Base-by-base conservation (phyloP, 2,888 invertebrate genomes). In the Pheosia tremula region DNA sequence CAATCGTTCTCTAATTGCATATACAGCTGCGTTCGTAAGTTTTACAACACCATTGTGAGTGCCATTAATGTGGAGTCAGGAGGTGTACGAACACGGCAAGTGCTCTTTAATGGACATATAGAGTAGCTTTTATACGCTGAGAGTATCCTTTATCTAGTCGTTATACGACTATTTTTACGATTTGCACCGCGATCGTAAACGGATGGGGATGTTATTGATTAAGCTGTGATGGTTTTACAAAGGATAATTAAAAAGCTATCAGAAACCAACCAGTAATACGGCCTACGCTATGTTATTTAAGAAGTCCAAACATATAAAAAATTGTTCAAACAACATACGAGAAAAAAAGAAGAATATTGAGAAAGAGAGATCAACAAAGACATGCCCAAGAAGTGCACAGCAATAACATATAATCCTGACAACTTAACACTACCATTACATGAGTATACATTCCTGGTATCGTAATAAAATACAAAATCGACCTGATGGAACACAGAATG, bases 151-250 rank as follows among this genome's bases (percentile, higher is more conserved):
- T 67, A 77, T 77, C 62, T 62, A 54, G 56, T 64, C 66, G 64
- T 74, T 59, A 62, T 58, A 61, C 61, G 64, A 50, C 59, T 58
- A 60, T 57, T 67, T 71, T 69, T 75, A 69, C 69, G 64, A 60
- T 66, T 45, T 56, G 38, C 52, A 56, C 39, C n/a, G 43, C 52
- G 56, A 45, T 61, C 74, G 66, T 76, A 68, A 76, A 66, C n/a
- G 45, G 5, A 50, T n/a, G 59, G 57, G 57, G 56, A 58, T 60
- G 7, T 55, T 65, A 66, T 71, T 71, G 67, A 64, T 71, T 66
- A 69, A 53, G 69, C 62, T 66, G 72, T 64, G 59, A 58, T 63
- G 55, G 62, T 54, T 53, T 9, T 53, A 13, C 52, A 24, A 11
- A 11, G 4, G 43, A 43, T 8, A 2, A 5, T 43, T 43, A 9